These are phyloP conservation scores for Procavia capensis DNA, from an alignment of 2,113 vertebrate species.

Conservation along the genomic window DNA sequence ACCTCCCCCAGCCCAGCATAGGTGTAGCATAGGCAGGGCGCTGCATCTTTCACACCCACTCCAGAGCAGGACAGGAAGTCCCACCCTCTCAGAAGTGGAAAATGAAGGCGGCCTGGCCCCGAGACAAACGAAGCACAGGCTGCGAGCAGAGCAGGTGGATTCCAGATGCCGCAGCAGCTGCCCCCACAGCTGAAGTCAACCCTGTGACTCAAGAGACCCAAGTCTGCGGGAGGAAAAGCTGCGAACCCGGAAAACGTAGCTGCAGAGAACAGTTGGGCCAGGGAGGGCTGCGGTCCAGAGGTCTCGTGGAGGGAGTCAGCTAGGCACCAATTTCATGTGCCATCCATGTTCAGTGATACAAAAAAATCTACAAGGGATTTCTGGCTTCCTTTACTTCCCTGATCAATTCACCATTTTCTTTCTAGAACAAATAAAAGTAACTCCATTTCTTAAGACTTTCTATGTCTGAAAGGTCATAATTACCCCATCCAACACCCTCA, in stretches of 20 bases:
- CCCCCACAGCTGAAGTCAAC: background rate
- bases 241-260: background rate
- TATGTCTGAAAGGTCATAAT: background rate
- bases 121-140: background rate
- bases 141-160: conserved; percentile 26
- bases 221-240: background rate
- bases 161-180: conserved; percentile 17
- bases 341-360: background rate
- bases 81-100: conserved; percentile 10
- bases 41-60: background rate
- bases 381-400: background rate
- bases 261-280: background rate
- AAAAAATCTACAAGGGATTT: background rate
- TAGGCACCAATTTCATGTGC: background rate
- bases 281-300: background rate
- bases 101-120: background rate
- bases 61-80: background rate
- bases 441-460: background rate
- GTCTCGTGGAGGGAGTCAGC: background rate
- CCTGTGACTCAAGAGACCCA: background rate
- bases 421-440: conserved; percentile 33
- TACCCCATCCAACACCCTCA: background rate
- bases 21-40: background rate
- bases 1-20: background rate
- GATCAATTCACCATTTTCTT: conserved; percentile 3